Percentiles rank a stretch among this genome's conserved stretches.
phyloP scores from a whole-genome alignment of 2,113 vertebrate genomes.

The Rhinogobius similis region DNA sequence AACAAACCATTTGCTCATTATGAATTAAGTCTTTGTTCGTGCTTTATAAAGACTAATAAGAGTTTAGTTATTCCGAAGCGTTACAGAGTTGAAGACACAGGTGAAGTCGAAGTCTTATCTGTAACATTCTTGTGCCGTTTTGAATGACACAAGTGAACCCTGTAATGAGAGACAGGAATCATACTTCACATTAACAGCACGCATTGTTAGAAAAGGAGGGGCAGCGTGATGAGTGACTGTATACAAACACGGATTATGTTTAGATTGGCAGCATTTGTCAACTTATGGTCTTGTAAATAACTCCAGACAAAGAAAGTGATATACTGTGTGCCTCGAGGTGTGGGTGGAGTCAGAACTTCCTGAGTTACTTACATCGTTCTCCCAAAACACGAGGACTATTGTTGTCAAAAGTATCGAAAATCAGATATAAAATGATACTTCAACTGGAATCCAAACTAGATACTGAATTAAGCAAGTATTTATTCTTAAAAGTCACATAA shows the following conservation, averaged over 20 bases:
- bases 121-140: slow-evolving; percentile 28
- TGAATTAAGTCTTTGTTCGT: no score
- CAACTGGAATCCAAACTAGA: no score
- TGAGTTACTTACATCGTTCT: background rate
- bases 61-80: background rate
- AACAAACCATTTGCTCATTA: no score
- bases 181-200: background rate
- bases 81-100: background rate
- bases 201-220: background rate
- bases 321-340: background rate
- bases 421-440: no score
- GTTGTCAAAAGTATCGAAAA: no score
- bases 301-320: background rate
- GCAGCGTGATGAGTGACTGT: background rate
- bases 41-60: no score
- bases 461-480: no score
- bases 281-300: background rate
- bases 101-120: slow-evolving; percentile 18
- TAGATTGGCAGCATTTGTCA: background rate
- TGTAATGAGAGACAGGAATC: slow-evolving; percentile 13
- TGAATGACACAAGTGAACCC: slow-evolving; percentile 3
- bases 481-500: no score
- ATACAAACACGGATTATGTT: background rate
- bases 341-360: background rate
- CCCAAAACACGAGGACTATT: background rate